phyloP scores from a whole-genome alignment of 2,888 invertebrate genomes.

The Ophion obscuratus region DNA sequence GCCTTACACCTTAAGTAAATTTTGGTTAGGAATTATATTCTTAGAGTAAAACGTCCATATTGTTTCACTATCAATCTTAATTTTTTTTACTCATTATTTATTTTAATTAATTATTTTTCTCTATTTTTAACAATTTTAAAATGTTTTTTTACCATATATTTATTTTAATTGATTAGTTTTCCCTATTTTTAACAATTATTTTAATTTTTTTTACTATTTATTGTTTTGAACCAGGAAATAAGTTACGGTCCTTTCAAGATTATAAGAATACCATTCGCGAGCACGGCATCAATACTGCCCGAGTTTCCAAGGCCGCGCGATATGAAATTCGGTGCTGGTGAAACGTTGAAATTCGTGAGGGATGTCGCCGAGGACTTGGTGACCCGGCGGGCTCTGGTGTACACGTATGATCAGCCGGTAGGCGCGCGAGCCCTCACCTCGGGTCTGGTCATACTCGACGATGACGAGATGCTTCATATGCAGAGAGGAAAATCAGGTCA shows the following conservation, averaged over 20 bases:
- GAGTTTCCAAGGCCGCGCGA: slow-evolving; percentile 74
- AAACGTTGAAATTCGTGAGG: slow-evolving; percentile 77
- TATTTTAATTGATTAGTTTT: no score
- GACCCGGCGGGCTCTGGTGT: slow-evolving; percentile 80
- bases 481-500: slow-evolving; percentile 73
- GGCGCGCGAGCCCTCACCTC: slow-evolving; percentile 73
- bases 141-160: slow-evolving; percentile 5
- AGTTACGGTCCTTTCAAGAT: slow-evolving; percentile 80
- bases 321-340: slow-evolving; percentile 74
- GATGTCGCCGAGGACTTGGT: slow-evolving; percentile 79
- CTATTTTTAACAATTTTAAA: not conserved
- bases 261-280: slow-evolving; percentile 78
- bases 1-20: no score
- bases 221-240: slow-evolving; percentile 74
- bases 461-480: slow-evolving; percentile 77
- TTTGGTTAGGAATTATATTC: no score
- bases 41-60: no score
- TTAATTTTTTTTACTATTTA: slow-evolving; percentile 39
- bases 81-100: no score
- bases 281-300: slow-evolving; percentile 74
- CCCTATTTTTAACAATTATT: no score
- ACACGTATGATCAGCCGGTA: slow-evolving; percentile 77
- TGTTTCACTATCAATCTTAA: no score
- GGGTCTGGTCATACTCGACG: slow-evolving; percentile 78
- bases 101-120: no score